Percentiles rank a stretch among this genome's conserved stretches.
Evolutionary conservation across 2,113 vertebrate species (phyloP).

Genomic region (Callocephalon fimbriatum): DNA sequence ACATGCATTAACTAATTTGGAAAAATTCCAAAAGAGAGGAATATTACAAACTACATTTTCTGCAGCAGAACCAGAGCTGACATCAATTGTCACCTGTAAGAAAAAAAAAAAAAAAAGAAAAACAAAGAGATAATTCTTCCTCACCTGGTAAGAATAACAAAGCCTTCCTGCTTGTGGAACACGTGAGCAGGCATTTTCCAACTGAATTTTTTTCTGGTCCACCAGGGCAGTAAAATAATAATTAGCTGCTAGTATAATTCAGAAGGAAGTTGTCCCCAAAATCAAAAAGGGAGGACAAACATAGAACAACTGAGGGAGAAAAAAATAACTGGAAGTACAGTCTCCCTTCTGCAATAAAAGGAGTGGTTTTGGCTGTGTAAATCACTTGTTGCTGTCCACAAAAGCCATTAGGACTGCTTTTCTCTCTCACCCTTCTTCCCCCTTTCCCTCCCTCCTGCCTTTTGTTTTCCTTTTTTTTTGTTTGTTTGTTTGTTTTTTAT

Average conservation of each 20-base stretch:
- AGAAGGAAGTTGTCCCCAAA: background rate
- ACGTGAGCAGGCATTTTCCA: background rate
- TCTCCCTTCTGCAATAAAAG: background rate
- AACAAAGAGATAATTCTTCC: background rate
- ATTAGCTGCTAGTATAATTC: background rate
- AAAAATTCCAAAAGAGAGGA: background rate
- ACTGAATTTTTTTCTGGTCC: background rate
- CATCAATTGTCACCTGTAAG: background rate
- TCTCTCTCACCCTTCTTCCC: background rate
- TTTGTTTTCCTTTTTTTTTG: background rate
- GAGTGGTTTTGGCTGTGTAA: background rate
- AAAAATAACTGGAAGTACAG: background rate
- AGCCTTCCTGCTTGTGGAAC: background rate
- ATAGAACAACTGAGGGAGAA: background rate
- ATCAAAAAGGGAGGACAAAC: background rate
- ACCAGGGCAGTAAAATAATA: background rate
- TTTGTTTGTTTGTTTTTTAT: background rate
- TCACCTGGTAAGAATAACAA: background rate
- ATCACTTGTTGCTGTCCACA: background rate
- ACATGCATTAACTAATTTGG: background rate
- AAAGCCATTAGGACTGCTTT: background rate
- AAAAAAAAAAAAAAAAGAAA: background rate
- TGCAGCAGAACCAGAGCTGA: background rate
- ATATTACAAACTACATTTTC: background rate
- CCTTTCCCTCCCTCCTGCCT: background rate